Evolutionary conservation across 1,140 invertebrate genomes (phyloP), one percentile per base, ranked within the genome.

Genomic region (Philaenus spumarius): DNA sequence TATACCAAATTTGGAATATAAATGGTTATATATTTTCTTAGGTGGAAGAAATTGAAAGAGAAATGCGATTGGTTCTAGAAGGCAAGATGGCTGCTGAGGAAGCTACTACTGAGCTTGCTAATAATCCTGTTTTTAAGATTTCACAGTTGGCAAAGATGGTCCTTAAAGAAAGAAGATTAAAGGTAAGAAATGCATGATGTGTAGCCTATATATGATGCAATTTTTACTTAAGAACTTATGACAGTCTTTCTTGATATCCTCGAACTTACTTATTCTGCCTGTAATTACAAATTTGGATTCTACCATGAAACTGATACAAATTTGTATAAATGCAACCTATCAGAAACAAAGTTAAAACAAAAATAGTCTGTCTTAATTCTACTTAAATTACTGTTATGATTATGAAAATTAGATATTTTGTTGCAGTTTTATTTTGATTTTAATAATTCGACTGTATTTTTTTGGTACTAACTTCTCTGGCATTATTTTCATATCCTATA

Each of bases 41-140:
- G 82, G 75, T 75, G 58, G 78, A 80, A 64, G 84, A 86, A 70
- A 75, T 84, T 71, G 80, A 82, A 66, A 73, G 83, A 56, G 78
- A 84, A 43, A 86, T 84, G 67, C 77, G 78, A 64, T 72, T 86
- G 46, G 81, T 86, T 50, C 70, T 86, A 19, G 77, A 78, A 47
- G 81, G 82, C 46, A 80, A 80, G 64, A 78, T 79, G 59, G 74
- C 76, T 0, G 67, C 84, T 12, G 75, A 81, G 64, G 80, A 85
- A 62, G 83, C 82, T 19, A 82, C 82, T 2, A 71, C 75, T 1
- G 81, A 83, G 66, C 75, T 86, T 62, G 77, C 72, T 52, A 68
- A 80, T 62, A 82, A 85, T 72, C 82, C 84, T 9, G 79, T 85
- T 2, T 83, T 84, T 68, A 75, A 82, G n/a, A 80, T 85, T 3